phyloP scores from a whole-genome alignment of 2,797 vertebrate species.

The Fistularia tabacaria region DNA sequence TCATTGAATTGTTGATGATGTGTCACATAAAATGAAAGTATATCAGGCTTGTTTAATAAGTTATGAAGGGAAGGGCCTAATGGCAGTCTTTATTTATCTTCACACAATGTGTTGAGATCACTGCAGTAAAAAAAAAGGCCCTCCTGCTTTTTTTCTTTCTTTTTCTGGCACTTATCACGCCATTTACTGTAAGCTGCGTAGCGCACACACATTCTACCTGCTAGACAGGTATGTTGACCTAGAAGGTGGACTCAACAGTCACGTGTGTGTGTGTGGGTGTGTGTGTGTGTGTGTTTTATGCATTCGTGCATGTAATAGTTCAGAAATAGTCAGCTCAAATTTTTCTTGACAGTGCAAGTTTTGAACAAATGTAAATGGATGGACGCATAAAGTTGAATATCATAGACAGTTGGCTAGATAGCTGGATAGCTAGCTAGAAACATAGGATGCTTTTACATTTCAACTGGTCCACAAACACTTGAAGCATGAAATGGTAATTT shows the following conservation, averaged over 20 bases:
- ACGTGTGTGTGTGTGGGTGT: neutral
- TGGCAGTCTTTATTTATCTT: conserved; percentile 17
- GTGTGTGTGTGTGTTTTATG: neutral
- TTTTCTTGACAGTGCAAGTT: no score
- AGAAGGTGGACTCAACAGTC: conserved; percentile 16
- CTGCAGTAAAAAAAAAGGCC: conserved; percentile 25
- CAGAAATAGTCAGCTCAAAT: neutral
- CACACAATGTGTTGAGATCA: conserved; percentile 24
- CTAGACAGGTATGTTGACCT: conserved; percentile 59
- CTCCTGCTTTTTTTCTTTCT: conserved; percentile 17
- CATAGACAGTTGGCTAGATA: neutral
- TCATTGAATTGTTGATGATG: neutral
- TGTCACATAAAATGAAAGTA: conserved; percentile 2
- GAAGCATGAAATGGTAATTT: no score
- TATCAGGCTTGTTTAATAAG: conserved; percentile 1
- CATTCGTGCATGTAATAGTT: neutral
- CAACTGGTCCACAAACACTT: no score
- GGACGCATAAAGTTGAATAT: no score
- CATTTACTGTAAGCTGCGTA: conserved; percentile 68
- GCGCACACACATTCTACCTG: conserved; percentile 43
- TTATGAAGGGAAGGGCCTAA: neutral
- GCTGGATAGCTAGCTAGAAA: neutral
- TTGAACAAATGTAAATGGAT: no score
- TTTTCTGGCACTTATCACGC: conserved; percentile 40
- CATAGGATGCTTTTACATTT: no score